Evolutionary conservation across 2,888 invertebrate genomes (phyloP).

Genomic region (Drosophila birchii): DNA sequence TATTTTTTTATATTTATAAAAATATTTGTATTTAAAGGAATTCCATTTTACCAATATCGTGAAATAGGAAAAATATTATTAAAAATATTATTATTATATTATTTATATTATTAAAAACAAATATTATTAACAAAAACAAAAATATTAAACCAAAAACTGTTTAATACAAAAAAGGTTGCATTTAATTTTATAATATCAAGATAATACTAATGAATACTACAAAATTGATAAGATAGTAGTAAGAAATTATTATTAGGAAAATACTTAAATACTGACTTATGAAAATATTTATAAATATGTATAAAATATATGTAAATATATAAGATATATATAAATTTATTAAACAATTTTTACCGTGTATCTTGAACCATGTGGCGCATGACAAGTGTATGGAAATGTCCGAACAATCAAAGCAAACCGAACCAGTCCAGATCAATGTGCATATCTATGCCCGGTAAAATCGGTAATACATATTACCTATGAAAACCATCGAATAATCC

Average conservation of each 20-base stretch:
- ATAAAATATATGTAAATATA: not conserved
- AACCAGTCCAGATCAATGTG: slow-evolving; percentile 25
- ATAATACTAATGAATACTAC: no score
- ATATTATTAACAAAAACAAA: no score
- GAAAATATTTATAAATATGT: not conserved
- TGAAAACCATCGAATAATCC: slow-evolving; percentile 5
- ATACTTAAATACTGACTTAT: not conserved
- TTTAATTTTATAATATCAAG: not conserved
- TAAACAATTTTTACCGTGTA: slow-evolving; percentile 3
- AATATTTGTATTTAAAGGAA: no score
- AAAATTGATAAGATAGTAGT: no score
- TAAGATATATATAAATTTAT: not conserved
- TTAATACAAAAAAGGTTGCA: no score
- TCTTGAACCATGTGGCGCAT: slow-evolving; percentile 30
- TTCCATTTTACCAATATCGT: no score
- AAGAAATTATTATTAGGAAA: no score
- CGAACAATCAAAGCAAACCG: slow-evolving; percentile 40
- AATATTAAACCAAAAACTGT: no score
- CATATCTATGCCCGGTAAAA: slow-evolving; percentile 4
- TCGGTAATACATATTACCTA: slow-evolving; percentile 4
- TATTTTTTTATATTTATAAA: no score
- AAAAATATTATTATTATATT: no score
- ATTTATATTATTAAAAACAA: no score
- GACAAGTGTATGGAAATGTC: slow-evolving; percentile 69
- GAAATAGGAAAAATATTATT: no score